These are phyloP conservation scores for Exephanes ischioxanthus DNA, from an alignment of 2,888 invertebrate species.

Conservation along the genomic window DNA sequence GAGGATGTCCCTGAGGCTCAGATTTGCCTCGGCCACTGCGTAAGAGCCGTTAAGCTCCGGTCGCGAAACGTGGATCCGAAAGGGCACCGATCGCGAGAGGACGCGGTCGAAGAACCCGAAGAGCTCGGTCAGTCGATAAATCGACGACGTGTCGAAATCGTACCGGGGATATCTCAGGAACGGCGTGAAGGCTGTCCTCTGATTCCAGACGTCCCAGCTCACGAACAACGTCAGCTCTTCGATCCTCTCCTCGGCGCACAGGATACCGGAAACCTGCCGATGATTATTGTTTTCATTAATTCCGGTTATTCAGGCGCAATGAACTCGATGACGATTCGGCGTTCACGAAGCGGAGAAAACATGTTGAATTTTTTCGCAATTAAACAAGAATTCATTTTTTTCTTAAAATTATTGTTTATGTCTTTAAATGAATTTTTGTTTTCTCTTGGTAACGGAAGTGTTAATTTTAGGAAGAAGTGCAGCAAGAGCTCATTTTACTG, in stretches of 20 bases:
- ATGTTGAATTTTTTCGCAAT: no score
- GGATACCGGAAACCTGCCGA: conserved; percentile 69
- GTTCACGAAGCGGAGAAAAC: no score
- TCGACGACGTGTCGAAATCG: conserved; percentile 78
- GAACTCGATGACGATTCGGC: neutral
- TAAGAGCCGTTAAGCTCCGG: conserved; percentile 60
- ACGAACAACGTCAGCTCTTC: conserved; percentile 73
- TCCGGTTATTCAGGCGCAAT: neutral
- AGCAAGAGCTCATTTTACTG: no score
- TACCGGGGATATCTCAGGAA: conserved; percentile 74
- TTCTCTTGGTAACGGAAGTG: no score
- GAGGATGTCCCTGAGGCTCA: conserved; percentile 77
- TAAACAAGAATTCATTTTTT: no score
- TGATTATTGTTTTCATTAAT: conserved; percentile 19
- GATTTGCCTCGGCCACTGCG: conserved; percentile 74
- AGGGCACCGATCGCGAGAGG: conserved; percentile 70
- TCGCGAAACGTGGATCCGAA: conserved; percentile 74
- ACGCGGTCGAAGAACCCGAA: conserved; percentile 75
- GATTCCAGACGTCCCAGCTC: conserved; percentile 77
- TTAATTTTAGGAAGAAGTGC: no score
- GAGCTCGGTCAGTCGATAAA: conserved; percentile 76
- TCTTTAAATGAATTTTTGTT: no score
- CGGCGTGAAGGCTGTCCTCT: conserved; percentile 74
- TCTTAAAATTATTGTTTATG: no score
- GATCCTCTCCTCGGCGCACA: conserved; percentile 60